Conservation (phyloP, 2,888 invertebrate genomes). For the Meloe dianella region DNA sequence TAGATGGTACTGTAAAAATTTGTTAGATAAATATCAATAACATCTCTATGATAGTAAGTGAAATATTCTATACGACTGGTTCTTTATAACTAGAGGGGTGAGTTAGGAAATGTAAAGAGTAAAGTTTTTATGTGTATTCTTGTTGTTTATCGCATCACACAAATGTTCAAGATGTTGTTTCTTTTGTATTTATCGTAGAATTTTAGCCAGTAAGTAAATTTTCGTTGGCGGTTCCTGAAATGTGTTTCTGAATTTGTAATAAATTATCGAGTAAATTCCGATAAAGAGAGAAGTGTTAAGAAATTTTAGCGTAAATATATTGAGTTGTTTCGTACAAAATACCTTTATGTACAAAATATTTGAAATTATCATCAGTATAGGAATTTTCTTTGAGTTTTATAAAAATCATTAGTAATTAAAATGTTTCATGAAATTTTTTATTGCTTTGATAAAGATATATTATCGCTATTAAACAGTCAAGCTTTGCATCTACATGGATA, state of each 20-base stretch:
- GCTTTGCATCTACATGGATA: neutral
- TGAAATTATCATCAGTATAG: conserved; percentile 29
- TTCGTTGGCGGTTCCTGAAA: conserved; percentile 28
- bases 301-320: conserved; percentile 32
- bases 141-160: conserved; percentile 25
- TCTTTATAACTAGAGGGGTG: neutral
- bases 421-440: too few species aligned
- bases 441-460: too few species aligned
- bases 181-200: conserved; percentile 21
- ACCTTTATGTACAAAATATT: conserved; percentile 24
- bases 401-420: neutral
- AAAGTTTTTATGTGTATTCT: conserved; percentile 26
- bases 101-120: conserved; percentile 16
- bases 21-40: too few species aligned
- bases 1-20: too few species aligned
- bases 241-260: conserved; percentile 29
- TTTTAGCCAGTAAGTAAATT: conserved; percentile 32
- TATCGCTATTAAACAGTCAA: neutral
- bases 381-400: conserved; percentile 26
- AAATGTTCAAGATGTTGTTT: conserved; percentile 27
- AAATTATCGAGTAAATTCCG: conserved; percentile 34
- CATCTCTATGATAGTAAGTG: neutral
- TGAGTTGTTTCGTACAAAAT: conserved; percentile 26
- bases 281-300: conserved; percentile 35
- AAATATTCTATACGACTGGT: neutral